Conservation (phyloP, 2,797 vertebrate species). For the Okamejei kenojei region DNA sequence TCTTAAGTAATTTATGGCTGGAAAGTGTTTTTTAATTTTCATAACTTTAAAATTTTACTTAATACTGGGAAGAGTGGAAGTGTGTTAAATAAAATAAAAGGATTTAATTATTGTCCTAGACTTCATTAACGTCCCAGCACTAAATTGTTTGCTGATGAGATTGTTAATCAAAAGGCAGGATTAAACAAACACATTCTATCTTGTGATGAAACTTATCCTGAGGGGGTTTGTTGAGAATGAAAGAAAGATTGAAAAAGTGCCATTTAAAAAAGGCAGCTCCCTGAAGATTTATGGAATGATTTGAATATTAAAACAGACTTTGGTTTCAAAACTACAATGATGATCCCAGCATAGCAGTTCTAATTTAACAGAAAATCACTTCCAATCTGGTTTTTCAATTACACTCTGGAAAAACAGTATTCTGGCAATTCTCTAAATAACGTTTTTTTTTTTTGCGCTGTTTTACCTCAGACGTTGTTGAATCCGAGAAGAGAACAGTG, state of each 20-base stretch:
- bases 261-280: constrained; percentile 48
- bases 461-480: neutral
- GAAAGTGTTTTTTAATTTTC: constrained; percentile 19
- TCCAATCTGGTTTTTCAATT: constrained; percentile 16
- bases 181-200: constrained; percentile 59
- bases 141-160: constrained; percentile 51
- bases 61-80: neutral
- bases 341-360: neutral
- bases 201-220: constrained; percentile 59
- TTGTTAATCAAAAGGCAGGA: constrained; percentile 48
- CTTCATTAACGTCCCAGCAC: constrained; percentile 43
- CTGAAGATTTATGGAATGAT: constrained; percentile 32
- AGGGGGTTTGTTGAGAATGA: constrained; percentile 55
- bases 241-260: constrained; percentile 57
- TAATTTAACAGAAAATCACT: neutral
- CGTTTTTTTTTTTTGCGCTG: neutral
- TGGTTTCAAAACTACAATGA: constrained; percentile 9
- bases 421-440: neutral
- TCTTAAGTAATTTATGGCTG: constrained; percentile 3
- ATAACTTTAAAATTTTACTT: neutral
- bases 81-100: constrained; percentile 10
- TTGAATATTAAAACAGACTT: constrained; percentile 26
- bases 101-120: constrained; percentile 47
- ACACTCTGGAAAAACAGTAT: neutral
- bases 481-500: neutral